A percentile compares a stretch with the other conserved stretches of the same genome.
Conservation (phyloP, 2,113 vertebrate genomes). For the Oriolus oriolus region DNA sequence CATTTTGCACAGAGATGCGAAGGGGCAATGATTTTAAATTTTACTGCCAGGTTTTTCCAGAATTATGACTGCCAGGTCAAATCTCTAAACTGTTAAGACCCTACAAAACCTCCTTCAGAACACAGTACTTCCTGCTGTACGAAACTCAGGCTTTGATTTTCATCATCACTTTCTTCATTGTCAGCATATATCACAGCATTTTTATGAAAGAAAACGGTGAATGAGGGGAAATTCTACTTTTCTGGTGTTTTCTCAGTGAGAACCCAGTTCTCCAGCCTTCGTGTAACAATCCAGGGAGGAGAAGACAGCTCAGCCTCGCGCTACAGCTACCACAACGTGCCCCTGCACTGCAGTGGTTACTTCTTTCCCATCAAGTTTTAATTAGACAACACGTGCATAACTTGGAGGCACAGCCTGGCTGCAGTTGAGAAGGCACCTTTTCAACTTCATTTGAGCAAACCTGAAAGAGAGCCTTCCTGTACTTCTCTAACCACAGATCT, state of each 20-base stretch:
- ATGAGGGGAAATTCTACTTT: not conserved
- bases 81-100: not conserved
- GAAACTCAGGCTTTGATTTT: not conserved
- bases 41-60: not conserved
- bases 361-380: not conserved
- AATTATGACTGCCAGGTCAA: not conserved
- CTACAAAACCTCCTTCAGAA: conserved; percentile 1
- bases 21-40: not conserved
- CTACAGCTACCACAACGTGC: not conserved
- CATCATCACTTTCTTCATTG: not conserved
- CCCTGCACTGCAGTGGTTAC: not conserved
- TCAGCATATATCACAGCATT: not conserved
- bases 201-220: not conserved
- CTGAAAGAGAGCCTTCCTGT: not conserved
- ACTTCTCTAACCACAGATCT: not conserved
- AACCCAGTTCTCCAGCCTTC: not conserved
- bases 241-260: not conserved
- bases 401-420: not conserved
- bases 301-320: not conserved
- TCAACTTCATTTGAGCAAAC: not conserved
- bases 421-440: not conserved
- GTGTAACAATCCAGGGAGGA: not conserved
- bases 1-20: not conserved
- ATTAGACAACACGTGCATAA: not conserved
- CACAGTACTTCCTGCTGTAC: not conserved